A percentile compares a stretch with the other conserved stretches of the same genome.
Conservation (phyloP, 1,140 invertebrate species). For the Platyscapa corneri region DNA sequence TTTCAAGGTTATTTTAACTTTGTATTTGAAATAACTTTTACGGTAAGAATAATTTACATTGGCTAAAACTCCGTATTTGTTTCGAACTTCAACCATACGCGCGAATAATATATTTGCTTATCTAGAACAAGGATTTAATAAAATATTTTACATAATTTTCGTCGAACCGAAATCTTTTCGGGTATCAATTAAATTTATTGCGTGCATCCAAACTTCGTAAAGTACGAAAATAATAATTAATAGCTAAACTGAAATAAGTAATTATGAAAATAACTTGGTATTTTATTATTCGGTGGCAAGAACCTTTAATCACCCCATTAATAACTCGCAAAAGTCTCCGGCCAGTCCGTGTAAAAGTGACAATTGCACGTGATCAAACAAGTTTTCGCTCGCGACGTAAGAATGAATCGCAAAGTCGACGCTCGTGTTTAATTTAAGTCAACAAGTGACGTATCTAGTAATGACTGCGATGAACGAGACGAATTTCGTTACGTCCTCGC, state of each 20-base stretch:
- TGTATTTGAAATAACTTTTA: neutral
- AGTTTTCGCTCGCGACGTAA: conserved; percentile 8
- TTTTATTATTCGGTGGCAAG: conserved; percentile 38
- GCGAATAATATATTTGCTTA: neutral
- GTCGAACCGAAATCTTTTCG: neutral
- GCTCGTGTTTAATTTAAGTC: conserved; percentile 43
- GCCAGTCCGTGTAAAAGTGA: conserved; percentile 20
- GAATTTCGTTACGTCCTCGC: neutral
- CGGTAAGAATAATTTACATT: neutral
- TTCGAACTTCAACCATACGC: neutral
- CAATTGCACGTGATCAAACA: conserved; percentile 37
- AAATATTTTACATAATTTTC: conserved; percentile 21
- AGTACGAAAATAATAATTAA: too few relatives aligned
- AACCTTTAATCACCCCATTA: conserved; percentile 42
- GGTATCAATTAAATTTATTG: conserved; percentile 26
- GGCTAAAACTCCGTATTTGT: neutral
- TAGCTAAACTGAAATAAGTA: too few relatives aligned
- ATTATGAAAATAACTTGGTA: too few relatives aligned
- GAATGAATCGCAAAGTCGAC: conserved; percentile 34
- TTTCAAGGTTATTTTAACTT: neutral
- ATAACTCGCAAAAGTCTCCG: neutral
- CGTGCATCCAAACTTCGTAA: conserved; percentile 3
- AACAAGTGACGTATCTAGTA: conserved; percentile 64
- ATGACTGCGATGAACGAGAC: conserved; percentile 53
- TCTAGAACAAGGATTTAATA: neutral